These are phyloP conservation scores for human DNA, from an alignment of 2,113 vertebrate genomes.

Conservation along the genomic window DNA sequence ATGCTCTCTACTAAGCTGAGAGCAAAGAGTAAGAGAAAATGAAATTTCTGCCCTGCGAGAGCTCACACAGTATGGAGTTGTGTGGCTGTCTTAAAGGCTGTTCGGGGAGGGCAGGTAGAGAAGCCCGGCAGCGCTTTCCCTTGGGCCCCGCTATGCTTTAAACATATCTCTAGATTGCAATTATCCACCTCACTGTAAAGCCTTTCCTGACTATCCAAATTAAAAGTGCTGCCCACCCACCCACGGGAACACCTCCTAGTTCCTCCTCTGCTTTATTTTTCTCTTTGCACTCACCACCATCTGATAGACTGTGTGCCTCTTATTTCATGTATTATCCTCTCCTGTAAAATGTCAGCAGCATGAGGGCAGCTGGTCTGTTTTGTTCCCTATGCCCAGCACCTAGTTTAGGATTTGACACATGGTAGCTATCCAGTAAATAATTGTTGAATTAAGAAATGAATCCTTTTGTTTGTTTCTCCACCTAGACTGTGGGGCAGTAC, in stretches of 20 bases:
- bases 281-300: neutral
- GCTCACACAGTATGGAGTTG: neutral
- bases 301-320: neutral
- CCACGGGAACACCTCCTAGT: neutral
- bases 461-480: neutral
- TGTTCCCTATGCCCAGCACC: neutral
- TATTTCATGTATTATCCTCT: neutral
- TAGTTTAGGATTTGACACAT: neutral
- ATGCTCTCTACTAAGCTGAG: neutral
- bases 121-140: neutral
- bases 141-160: accelerated
- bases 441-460: neutral
- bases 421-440: neutral
- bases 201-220: neutral
- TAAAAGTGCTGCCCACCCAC: neutral
- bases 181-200: neutral
- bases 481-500: neutral
- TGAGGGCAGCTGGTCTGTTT: neutral
- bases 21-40: neutral
- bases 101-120: accelerated
- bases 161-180: neutral
- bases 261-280: neutral
- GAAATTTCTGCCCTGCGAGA: neutral
- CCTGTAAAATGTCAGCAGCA: neutral
- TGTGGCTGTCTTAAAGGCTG: neutral